Evolutionary conservation across 2,797 vertebrate genomes (phyloP), one percentile per base, ranked within the genome.

Genomic region (Sciurus carolinensis): DNA sequence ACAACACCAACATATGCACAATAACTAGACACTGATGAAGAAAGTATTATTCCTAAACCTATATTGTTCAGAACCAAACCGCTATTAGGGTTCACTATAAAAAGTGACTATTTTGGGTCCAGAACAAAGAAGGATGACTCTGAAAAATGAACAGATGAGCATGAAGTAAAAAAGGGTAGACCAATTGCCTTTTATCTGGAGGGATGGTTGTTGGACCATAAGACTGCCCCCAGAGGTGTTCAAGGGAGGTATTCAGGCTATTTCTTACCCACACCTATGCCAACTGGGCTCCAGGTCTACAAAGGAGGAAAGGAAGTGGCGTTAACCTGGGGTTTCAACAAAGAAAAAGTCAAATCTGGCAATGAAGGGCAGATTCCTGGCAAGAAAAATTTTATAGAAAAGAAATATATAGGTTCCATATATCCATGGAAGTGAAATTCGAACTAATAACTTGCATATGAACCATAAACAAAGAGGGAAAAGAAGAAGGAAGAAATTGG

Each of bases 371-470:
- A 28, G 62, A 73, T 76, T 76, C 15, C 57, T 52, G 1, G 36
- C 11, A 57, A 79, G 26, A 76, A n/a, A 72, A 64, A 76, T 86
- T 69, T 86, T 64, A 6, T 28, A 39, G 54, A 84, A 96, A n/a
- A 90, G 14, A 81, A 79, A 72, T 17, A 50, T 9, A 1, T 33
- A 26, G 75, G 67, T 30, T 42, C n/a, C 66, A 8, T 30, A 1
- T 47, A 50, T n/a, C 12, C 5, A 9, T 44, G 69, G 73, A 77
- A 89, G 62, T 47, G 39, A 64, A 85, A 81, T 7, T 62, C 81
- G 28, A 82, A 64, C 24, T 54, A 36, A 44, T 76, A 30, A 62
- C n/a, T 69, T 83, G 11, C 66, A 69, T 11, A 36, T 72, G 64
- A 73, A 54, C 62, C 69, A 54, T 9, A 77, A 57, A 26, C 36